Conservation (phyloP, 2,797 vertebrate species). For the Danio albolineatus region DNA sequence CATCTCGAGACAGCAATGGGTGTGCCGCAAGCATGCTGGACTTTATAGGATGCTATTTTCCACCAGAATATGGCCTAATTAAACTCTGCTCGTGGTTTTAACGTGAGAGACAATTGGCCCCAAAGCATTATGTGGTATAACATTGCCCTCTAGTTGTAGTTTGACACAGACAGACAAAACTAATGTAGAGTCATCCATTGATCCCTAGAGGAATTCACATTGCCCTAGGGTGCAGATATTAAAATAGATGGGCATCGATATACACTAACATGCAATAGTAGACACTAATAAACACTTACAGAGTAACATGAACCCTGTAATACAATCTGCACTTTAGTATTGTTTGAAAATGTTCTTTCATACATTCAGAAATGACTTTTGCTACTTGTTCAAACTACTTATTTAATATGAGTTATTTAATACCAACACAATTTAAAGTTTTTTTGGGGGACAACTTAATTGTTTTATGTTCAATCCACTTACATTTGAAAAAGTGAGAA, state of each 20-base stretch:
- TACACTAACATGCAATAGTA: constrained; percentile 16
- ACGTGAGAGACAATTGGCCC: not conserved
- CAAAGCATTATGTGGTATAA: constrained; percentile 10
- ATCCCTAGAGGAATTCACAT: constrained; percentile 32
- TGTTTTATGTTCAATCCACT: no score
- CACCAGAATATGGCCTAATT: constrained; percentile 34
- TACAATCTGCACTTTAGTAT: constrained; percentile 16
- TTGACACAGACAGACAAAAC: constrained; percentile 26
- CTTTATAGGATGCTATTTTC: constrained; percentile 34
- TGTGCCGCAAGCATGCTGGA: constrained; percentile 15
- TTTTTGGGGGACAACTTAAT: no score
- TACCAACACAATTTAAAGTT: no score
- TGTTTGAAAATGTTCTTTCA: constrained; percentile 4
- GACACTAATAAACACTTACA: not conserved
- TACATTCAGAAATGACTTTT: no score
- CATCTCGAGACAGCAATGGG: constrained; percentile 8
- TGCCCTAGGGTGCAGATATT: constrained; percentile 19
- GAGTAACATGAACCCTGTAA: constrained; percentile 18
- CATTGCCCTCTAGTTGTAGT: constrained; percentile 32
- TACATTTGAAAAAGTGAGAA: no score
- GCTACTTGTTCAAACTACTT: no score
- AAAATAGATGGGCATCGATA: constrained; percentile 24
- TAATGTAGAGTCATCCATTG: constrained; percentile 20
- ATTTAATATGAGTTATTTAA: no score
- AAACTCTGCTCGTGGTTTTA: not conserved